Percentiles rank a stretch among this genome's conserved stretches.
Evolutionary conservation across 2,113 vertebrate species (phyloP).

Genomic region (Mirounga angustirostris): DNA sequence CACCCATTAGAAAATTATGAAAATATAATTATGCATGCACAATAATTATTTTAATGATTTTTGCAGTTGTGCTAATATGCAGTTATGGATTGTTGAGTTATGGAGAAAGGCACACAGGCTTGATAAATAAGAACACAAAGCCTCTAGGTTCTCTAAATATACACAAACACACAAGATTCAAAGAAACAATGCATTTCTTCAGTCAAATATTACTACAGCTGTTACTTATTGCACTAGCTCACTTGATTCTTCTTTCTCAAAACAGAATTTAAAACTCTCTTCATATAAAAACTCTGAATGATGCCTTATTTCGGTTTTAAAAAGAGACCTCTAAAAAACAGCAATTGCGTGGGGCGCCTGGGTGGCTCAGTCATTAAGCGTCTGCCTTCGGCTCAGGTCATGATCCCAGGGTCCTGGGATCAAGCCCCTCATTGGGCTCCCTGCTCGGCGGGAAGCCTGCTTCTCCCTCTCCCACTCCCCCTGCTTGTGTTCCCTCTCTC

Average conservation of each 20-base stretch:
- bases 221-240: neutral
- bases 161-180: neutral
- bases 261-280: neutral
- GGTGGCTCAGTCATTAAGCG: too few species aligned
- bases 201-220: neutral
- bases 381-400: too few species aligned
- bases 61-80: neutral
- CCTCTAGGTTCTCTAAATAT: neutral
- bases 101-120: neutral
- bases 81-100: neutral
- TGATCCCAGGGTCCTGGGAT: too few species aligned
- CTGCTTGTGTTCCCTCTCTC: too few species aligned
- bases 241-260: neutral
- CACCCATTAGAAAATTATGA: neutral
- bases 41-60: slow-evolving; percentile 7
- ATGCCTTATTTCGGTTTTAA: neutral
- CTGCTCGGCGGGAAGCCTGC: too few species aligned
- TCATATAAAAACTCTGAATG: neutral
- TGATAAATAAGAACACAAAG: neutral
- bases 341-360: neutral
- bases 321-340: neutral
- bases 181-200: neutral
- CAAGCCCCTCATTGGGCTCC: too few species aligned
- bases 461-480: too few species aligned
- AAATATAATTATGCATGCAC: neutral